phyloP scores from a whole-genome alignment of 2,113 vertebrate genomes.

The Hiodon tergisus region DNA sequence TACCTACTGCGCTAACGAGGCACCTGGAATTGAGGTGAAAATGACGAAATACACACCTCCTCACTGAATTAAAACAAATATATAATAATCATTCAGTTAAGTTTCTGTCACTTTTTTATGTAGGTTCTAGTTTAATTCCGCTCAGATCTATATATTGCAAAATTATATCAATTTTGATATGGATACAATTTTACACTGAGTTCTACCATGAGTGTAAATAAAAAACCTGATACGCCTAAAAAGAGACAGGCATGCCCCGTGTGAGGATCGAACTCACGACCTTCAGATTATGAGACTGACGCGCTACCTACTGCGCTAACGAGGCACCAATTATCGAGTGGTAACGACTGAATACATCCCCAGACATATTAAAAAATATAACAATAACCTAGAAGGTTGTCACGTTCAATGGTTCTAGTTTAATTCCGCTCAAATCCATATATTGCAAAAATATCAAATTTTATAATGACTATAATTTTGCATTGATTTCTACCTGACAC shows the following conservation, averaged over 20 bases:
- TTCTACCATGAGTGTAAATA: no score
- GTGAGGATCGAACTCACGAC: constrained; percentile 13
- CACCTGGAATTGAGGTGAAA: not conserved
- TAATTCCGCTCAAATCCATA: no score
- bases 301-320: constrained; percentile 22
- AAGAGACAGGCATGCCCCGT: not conserved
- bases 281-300: constrained; percentile 21
- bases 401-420: no score
- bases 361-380: not conserved
- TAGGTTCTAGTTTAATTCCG: no score
- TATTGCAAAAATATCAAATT: no score
- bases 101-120: no score
- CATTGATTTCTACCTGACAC: no score
- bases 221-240: no score
- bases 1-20: constrained; percentile 25
- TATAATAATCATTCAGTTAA: not conserved
- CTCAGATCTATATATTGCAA: no score
- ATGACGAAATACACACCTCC: not conserved
- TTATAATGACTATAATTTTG: no score
- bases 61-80: not conserved
- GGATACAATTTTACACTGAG: no score
- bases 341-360: not conserved
- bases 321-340: not conserved
- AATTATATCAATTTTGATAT: no score
- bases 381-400: not conserved